Conservation (phyloP, 1,140 invertebrate species). For the Colletes gigas region DNA sequence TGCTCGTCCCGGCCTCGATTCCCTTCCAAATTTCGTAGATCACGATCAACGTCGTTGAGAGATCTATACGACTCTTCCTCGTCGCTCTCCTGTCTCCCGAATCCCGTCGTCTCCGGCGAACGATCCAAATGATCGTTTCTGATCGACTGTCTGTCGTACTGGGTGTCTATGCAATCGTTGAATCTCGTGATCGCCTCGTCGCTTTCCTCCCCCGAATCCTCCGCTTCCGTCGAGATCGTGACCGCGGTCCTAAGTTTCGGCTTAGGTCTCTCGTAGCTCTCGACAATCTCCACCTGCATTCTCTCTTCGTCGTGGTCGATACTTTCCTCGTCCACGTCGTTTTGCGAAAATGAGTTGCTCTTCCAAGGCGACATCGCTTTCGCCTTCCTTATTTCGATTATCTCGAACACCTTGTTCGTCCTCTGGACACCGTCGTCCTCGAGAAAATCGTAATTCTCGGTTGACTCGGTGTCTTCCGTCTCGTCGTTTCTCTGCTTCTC, state of each 20-base stretch:
- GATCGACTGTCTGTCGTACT: neutral
- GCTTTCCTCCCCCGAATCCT: slow-evolving; percentile 41
- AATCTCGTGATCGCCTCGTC: slow-evolving; percentile 26
- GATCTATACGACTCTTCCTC: slow-evolving; percentile 53
- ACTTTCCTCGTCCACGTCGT: neutral
- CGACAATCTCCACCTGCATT: neutral
- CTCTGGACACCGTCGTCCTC: neutral
- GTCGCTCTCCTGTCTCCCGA: slow-evolving; percentile 10
- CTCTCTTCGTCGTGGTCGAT: neutral
- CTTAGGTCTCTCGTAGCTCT: slow-evolving; percentile 1
- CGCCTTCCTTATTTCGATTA: slow-evolving; percentile 69
- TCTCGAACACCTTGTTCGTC: slow-evolving; percentile 71
- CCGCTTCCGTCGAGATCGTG: slow-evolving; percentile 37
- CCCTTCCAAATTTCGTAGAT: slow-evolving; percentile 8
- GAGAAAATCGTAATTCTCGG: neutral
- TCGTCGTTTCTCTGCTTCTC: slow-evolving; percentile 21
- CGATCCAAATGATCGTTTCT: neutral
- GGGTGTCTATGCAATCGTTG: slow-evolving; percentile 7
- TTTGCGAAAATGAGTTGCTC: too few species aligned
- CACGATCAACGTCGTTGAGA: slow-evolving; percentile 39
- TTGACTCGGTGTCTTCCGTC: slow-evolving; percentile 9
- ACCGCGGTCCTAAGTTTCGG: slow-evolving; percentile 1
- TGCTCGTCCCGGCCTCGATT: slow-evolving; percentile 16
- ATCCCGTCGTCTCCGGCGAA: neutral
- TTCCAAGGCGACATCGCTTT: slow-evolving; percentile 26